Evolutionary conservation across 2,888 invertebrate species (phyloP).

Genomic region (Eudasyphora cyanicolor): DNA sequence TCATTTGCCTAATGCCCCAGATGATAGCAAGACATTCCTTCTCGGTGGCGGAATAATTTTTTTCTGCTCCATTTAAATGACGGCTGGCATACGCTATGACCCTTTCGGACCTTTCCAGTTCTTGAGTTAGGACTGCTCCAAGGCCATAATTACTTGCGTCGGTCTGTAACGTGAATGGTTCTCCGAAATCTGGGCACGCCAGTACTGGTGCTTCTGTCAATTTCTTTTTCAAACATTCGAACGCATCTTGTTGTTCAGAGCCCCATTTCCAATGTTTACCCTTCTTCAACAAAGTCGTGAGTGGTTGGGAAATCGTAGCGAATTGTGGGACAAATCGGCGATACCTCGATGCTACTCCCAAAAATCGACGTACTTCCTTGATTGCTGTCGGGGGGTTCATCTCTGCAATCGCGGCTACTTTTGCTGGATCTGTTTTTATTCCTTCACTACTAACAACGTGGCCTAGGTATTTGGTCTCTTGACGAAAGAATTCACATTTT

Average conservation of each 20-base stretch:
- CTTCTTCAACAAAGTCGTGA: slow-evolving; percentile 45
- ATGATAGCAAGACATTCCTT: too few relatives aligned
- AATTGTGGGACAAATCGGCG: slow-evolving; percentile 33
- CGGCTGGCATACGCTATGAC: too few relatives aligned
- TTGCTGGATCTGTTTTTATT: background rate
- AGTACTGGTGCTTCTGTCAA: slow-evolving; percentile 18
- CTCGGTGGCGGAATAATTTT: too few relatives aligned
- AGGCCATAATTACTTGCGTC: too few relatives aligned
- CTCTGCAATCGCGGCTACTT: background rate
- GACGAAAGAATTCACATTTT: slow-evolving; percentile 15
- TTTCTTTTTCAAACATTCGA: slow-evolving; percentile 19
- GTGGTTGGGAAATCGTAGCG: background rate
- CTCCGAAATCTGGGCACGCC: too few relatives aligned
- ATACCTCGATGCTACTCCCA: slow-evolving; percentile 39
- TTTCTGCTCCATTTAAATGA: too few relatives aligned
- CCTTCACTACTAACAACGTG: slow-evolving; percentile 5
- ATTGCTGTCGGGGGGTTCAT: background rate
- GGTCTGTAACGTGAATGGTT: too few relatives aligned
- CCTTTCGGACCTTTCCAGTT: too few relatives aligned
- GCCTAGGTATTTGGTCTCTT: background rate
- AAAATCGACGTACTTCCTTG: slow-evolving; percentile 4
- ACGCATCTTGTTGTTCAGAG: slow-evolving; percentile 19
- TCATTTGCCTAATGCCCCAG: slow-evolving; percentile 22
- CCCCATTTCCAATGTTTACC: slow-evolving; percentile 44
- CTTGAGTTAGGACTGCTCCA: too few relatives aligned